These are phyloP conservation scores for Andrena marginata DNA, from an alignment of 2,888 invertebrate species.

Conservation along the genomic window DNA sequence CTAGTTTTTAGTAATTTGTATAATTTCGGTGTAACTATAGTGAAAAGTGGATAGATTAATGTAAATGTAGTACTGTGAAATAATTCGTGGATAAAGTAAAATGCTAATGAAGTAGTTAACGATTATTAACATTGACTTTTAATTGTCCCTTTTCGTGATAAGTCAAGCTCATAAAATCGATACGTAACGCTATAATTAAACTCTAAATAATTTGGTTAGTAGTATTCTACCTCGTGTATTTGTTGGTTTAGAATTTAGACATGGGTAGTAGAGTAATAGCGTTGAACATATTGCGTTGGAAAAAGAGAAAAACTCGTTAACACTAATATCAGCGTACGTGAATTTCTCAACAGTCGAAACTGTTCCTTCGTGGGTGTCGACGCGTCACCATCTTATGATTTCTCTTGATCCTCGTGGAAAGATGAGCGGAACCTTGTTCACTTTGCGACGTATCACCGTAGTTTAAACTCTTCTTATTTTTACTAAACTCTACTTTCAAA, in stretches of 20 bases:
- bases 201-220: no score
- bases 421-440: background rate
- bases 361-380: slow-evolving; percentile 1
- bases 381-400: slow-evolving; percentile 10
- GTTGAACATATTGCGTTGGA: background rate
- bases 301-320: background rate
- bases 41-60: background rate
- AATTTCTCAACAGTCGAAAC: background rate
- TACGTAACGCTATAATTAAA: no score
- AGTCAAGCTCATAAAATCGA: no score
- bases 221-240: no score
- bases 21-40: background rate
- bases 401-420: slow-evolving; percentile 6
- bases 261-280: no score
- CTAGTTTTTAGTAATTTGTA: background rate
- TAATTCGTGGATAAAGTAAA: background rate
- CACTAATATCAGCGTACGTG: background rate
- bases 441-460: no score
- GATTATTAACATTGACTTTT: no score
- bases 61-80: background rate
- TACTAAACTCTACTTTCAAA: background rate
- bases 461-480: background rate
- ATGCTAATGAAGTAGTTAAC: background rate
- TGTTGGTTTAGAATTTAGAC: no score
- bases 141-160: no score